phyloP scores from a whole-genome alignment of 2,113 vertebrate genomes.

The Macrotis lagotis region DNA sequence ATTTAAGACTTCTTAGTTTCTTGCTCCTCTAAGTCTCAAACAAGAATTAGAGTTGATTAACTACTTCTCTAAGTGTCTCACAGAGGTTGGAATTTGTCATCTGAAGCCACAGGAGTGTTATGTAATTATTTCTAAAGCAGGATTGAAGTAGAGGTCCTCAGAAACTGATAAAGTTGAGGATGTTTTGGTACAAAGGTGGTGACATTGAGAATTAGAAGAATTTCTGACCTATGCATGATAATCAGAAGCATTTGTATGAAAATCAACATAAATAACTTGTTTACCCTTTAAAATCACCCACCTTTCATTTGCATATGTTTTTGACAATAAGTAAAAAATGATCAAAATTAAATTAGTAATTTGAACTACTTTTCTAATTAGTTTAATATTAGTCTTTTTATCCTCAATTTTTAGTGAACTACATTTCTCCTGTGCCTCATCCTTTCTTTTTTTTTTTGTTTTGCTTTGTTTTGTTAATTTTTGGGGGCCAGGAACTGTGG shows the following conservation, averaged over 20 bases:
- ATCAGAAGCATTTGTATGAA: background rate
- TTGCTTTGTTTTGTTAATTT: no score
- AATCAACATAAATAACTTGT: background rate
- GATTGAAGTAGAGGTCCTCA: background rate
- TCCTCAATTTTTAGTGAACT: background rate
- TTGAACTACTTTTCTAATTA: background rate
- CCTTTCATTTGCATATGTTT: background rate
- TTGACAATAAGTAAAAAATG: background rate
- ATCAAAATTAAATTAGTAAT: background rate
- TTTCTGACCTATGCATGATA: background rate
- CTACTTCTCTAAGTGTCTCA: background rate
- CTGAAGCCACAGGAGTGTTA: background rate
- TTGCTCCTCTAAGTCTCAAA: conserved; percentile 48
- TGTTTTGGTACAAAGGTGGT: background rate
- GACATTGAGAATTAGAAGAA: background rate
- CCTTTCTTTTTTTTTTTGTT: no score
- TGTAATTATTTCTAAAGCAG: background rate
- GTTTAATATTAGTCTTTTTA: background rate
- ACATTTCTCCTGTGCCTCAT: background rate
- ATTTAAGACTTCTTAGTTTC: conserved; percentile 47
- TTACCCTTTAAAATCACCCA: background rate
- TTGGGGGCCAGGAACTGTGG: no score
- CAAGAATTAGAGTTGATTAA: background rate
- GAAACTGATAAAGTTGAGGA: background rate
- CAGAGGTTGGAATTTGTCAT: background rate